Conservation (phyloP, 1,140 invertebrate species). For the Mylabris phalerata region DNA sequence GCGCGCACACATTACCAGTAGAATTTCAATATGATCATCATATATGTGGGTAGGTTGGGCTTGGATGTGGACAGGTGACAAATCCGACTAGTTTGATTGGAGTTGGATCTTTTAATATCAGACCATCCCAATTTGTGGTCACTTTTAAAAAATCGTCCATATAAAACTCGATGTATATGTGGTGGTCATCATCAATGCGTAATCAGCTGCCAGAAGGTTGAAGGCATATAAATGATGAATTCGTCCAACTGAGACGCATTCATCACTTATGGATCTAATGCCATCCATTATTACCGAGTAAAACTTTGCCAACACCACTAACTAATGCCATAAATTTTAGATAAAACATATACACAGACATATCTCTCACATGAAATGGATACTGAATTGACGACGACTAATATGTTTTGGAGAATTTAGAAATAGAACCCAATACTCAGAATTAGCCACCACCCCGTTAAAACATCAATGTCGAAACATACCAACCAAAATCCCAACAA, state of each 20-base stretch:
- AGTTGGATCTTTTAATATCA: slow-evolving; percentile 23
- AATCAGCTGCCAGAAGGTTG: slow-evolving; percentile 19
- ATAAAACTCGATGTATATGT: slow-evolving; percentile 1
- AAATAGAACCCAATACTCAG: no score
- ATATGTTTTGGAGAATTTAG: no score
- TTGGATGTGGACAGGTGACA: slow-evolving; percentile 36
- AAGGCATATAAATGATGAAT: slow-evolving; percentile 34
- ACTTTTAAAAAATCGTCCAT: slow-evolving; percentile 18
- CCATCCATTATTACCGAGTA: slow-evolving; percentile 13
- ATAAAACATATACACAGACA: slow-evolving; percentile 1
- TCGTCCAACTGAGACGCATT: slow-evolving; percentile 26
- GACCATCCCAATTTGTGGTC: slow-evolving; percentile 29
- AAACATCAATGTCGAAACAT: no score
- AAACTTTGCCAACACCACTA: slow-evolving; percentile 10
- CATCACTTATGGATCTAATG: slow-evolving; percentile 29
- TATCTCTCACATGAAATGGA: no score
- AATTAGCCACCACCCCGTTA: no score
- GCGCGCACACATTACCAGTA: slow-evolving; percentile 36
- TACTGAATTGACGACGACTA: no score
- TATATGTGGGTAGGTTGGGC: slow-evolving; percentile 33
- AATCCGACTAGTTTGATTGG: slow-evolving; percentile 38
- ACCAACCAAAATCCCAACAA: no score
- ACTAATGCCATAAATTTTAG: slow-evolving; percentile 17
- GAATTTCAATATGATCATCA: slow-evolving; percentile 21
- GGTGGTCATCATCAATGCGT: slow-evolving; percentile 30